These are phyloP conservation scores for Gymnorhina tibicen DNA, from an alignment of 2,113 vertebrate genomes.

Conservation along the genomic window DNA sequence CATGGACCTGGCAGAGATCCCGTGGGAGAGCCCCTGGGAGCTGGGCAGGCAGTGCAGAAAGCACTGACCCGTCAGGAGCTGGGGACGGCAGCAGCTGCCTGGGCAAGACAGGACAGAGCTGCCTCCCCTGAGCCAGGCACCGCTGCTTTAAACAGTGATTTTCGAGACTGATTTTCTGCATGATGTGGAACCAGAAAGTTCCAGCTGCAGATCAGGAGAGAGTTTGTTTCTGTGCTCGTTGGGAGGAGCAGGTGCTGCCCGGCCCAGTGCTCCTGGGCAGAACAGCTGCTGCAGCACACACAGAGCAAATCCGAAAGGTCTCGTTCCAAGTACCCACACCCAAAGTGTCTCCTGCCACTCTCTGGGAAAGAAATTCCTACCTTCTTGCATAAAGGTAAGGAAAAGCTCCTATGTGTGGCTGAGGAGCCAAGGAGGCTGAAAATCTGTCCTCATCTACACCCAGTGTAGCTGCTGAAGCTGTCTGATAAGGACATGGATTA, in stretches of 20 bases:
- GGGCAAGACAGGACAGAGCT: neutral
- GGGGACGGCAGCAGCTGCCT: neutral
- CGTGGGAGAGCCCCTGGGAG: fast-evolving
- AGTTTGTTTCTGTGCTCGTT: fast-evolving
- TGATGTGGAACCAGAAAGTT: neutral
- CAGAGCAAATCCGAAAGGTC: neutral
- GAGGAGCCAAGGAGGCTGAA: neutral
- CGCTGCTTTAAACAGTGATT: neutral
- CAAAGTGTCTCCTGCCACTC: neutral
- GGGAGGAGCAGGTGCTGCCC: neutral
- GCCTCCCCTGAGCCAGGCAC: neutral
- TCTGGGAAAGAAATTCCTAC: neutral
- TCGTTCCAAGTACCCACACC: fast-evolving
- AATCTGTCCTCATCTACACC: neutral
- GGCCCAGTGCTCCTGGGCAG: neutral
- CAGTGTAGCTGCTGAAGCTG: neutral
- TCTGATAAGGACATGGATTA: neutral
- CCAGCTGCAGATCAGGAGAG: neutral
- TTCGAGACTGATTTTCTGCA: neutral
- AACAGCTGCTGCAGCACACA: neutral
- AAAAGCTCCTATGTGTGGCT: fast-evolving
- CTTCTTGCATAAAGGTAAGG: neutral
- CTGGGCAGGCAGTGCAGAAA: neutral
- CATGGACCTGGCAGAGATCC: neutral
- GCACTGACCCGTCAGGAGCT: fast-evolving